phyloP scores from a whole-genome alignment of 2,113 vertebrate genomes.

The Percina caprodes region DNA sequence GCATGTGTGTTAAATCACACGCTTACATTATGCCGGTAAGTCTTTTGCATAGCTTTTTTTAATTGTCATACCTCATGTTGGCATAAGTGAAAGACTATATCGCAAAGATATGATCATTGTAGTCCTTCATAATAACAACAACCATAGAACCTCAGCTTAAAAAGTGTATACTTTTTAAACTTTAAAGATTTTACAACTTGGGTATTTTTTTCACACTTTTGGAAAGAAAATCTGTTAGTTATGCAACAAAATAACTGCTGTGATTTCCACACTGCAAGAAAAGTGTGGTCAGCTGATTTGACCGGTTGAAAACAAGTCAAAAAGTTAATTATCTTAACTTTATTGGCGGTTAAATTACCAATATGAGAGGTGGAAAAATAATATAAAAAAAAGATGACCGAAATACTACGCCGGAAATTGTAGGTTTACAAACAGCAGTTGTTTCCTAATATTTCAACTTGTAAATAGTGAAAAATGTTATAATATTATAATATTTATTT shows the following conservation, averaged over 20 bases:
- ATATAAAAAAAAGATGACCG: no score
- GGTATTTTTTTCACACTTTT: background rate
- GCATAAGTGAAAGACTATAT: no score
- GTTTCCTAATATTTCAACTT: background rate
- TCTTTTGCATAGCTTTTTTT: background rate
- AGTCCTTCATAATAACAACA: background rate
- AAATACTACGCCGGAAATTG: background rate
- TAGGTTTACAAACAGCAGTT: background rate
- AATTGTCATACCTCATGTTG: background rate
- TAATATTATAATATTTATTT: background rate
- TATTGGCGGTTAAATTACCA: no score
- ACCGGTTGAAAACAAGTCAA: background rate
- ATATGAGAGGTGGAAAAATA: no score
- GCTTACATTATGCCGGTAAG: conserved; percentile 66
- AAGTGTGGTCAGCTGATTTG: background rate
- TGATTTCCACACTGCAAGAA: background rate
- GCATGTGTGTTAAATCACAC: conserved; percentile 42
- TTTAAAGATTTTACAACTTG: background rate
- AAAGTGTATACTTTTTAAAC: background rate
- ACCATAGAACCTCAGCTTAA: background rate
- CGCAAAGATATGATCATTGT: background rate
- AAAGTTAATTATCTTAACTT: no score
- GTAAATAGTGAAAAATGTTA: background rate
- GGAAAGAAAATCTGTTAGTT: background rate
- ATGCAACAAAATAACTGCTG: background rate